Conservation (phyloP, 2,888 invertebrate genomes). For the Rhagophthalmus giganteus region DNA sequence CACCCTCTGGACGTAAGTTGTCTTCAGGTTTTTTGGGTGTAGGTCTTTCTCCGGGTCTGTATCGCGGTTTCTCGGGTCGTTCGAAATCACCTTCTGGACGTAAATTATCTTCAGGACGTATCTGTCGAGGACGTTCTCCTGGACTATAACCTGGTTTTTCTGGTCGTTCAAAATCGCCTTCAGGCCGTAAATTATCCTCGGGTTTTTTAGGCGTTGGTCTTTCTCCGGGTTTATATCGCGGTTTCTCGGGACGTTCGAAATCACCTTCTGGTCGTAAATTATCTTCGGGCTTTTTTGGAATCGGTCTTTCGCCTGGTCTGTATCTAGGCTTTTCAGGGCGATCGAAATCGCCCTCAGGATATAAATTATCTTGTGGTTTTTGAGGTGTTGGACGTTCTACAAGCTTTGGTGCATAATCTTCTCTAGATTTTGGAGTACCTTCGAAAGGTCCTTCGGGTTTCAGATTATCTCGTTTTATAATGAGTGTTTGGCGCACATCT, state of each 20-base stretch:
- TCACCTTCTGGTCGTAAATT: slow-evolving; percentile 58
- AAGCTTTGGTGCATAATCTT: slow-evolving; percentile 53
- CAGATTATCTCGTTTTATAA: slow-evolving; percentile 57
- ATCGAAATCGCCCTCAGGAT: slow-evolving; percentile 57
- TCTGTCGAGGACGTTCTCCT: slow-evolving; percentile 8
- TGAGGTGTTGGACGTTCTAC: slow-evolving; percentile 51
- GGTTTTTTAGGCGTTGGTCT: slow-evolving; percentile 53
- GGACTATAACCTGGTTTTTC: slow-evolving; percentile 39
- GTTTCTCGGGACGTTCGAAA: slow-evolving; percentile 51
- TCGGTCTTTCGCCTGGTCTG: slow-evolving; percentile 58
- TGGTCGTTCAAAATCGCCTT: slow-evolving; percentile 59
- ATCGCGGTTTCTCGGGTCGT: slow-evolving; percentile 55
- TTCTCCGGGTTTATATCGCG: slow-evolving; percentile 47
- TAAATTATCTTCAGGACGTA: slow-evolving; percentile 59
- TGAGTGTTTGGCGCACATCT: slow-evolving; percentile 57
- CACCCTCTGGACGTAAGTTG: slow-evolving; percentile 60
- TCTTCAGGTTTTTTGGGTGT: slow-evolving; percentile 55
- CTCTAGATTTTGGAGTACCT: slow-evolving; percentile 54
- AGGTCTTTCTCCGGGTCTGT: slow-evolving; percentile 53
- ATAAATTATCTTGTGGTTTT: slow-evolving; percentile 56
- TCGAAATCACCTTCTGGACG: slow-evolving; percentile 61
- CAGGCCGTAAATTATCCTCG: slow-evolving; percentile 62
- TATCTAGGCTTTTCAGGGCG: slow-evolving; percentile 51
- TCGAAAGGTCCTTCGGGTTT: slow-evolving; percentile 59
- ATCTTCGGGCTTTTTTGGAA: slow-evolving; percentile 58